Evolutionary conservation across 2,113 vertebrate species (phyloP).

Genomic region (Pao palembangensis): DNA sequence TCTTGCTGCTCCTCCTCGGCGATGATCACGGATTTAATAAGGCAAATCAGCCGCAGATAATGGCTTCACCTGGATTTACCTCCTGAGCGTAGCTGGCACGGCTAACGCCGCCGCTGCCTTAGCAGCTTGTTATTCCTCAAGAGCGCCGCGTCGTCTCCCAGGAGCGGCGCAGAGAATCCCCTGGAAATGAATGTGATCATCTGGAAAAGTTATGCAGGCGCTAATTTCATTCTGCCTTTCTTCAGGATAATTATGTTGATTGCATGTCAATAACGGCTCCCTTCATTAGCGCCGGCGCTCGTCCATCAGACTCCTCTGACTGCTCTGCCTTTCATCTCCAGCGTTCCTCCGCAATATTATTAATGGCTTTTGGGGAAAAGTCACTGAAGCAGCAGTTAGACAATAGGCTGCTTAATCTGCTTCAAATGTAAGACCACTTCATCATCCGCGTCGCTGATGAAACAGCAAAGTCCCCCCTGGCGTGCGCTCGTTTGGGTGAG

Average conservation of each 20-base stretch:
- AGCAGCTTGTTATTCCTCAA: slow-evolving; percentile 25
- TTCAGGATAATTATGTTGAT: slow-evolving; percentile 49
- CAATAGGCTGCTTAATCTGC: not conserved
- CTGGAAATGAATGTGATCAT: slow-evolving; percentile 37
- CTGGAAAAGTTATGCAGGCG: slow-evolving; percentile 38
- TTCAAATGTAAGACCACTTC: not conserved
- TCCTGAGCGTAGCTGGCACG: slow-evolving; percentile 17
- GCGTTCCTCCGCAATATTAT: not conserved
- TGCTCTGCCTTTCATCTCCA: slow-evolving; percentile 9
- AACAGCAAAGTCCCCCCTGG: not conserved
- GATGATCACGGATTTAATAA: slow-evolving; percentile 31
- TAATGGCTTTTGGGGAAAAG: slow-evolving; percentile 10
- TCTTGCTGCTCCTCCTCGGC: slow-evolving; percentile 1
- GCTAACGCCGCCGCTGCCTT: slow-evolving; percentile 13
- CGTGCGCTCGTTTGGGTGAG: not conserved
- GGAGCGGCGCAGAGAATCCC: slow-evolving; percentile 22
- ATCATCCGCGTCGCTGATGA: not conserved
- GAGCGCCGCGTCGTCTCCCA: slow-evolving; percentile 11
- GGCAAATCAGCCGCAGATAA: slow-evolving; percentile 29
- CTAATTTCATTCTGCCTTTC: slow-evolving; percentile 39
- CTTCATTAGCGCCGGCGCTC: slow-evolving; percentile 33
- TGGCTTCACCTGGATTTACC: slow-evolving; percentile 33
- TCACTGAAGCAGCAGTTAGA: slow-evolving; percentile 7
- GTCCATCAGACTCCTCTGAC: slow-evolving; percentile 3
- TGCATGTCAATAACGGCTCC: slow-evolving; percentile 45